Percentiles rank a stretch among this genome's conserved stretches.
These are phyloP conservation scores for Cataglyphis hispanica DNA, from an alignment of 1,140 invertebrate genomes.

Conservation along the genomic window DNA sequence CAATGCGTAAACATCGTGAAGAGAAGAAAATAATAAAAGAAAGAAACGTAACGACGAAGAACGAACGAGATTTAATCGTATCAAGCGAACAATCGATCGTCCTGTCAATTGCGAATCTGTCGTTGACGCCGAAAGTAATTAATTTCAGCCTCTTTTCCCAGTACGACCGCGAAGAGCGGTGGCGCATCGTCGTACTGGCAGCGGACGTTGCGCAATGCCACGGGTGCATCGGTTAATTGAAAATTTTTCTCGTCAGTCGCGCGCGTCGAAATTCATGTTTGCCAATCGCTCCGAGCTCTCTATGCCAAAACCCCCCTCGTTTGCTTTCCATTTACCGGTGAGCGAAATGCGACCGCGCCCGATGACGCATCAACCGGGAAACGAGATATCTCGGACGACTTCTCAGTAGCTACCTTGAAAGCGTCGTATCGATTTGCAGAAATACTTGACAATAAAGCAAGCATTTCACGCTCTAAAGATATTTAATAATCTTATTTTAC, in stretches of 20 bases:
- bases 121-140: constrained; percentile 75
- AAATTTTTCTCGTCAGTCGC: constrained; percentile 78
- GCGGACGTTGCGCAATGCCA: constrained; percentile 43
- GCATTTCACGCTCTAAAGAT: not conserved
- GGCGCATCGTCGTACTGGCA: constrained; percentile 57
- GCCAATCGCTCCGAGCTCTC: constrained; percentile 73
- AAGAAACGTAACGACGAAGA: constrained; percentile 29
- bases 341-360: constrained; percentile 62
- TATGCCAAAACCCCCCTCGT: constrained; percentile 68
- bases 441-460: not conserved
- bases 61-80: constrained; percentile 68
- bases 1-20: not conserved
- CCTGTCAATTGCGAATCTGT: constrained; percentile 40
- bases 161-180: constrained; percentile 57
- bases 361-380: constrained; percentile 45
- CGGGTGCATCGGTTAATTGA: constrained; percentile 79
- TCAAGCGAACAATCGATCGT: constrained; percentile 67
- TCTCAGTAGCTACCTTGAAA: constrained; percentile 24
- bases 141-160: constrained; percentile 68
- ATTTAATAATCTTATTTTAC: not conserved
- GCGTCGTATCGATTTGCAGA: constrained; percentile 26
- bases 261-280: constrained; percentile 77
- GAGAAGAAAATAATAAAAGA: not conserved
- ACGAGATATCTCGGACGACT: constrained; percentile 39
- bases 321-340: constrained; percentile 82